Evolutionary conservation across 1,140 invertebrate species (phyloP), one percentile per base, ranked within the genome.

Genomic region (Drosophila miranda): DNA sequence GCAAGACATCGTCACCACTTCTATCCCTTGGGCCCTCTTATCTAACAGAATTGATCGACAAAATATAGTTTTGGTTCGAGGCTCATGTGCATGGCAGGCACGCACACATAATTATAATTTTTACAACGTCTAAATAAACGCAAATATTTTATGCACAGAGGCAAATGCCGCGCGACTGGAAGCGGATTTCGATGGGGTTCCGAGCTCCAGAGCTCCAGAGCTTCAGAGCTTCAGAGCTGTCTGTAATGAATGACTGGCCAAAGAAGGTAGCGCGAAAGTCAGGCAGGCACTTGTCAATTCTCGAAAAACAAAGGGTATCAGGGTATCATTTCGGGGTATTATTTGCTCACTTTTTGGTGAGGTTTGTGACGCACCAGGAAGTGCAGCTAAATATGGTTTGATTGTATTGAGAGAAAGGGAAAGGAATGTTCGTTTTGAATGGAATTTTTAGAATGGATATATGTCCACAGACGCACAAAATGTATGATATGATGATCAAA

Each of bases 101-200:
- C 82, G 82, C 62, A 76, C 75, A 82, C 82, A 81, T 87, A 87
- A 87, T 87, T 87, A 87, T 87, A 87, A 87, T 87, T 88, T 87
- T 87, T 87, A 87, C 82, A 86, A 86, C 82, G 81, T 86, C 81
- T 87, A 86, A 86, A 75, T 81, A 87, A 81, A 78, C 69, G 73
- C 81, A 86, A 81, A 86, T 86, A 70, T 77, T 71, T 70, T 81
- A 84, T 87, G 77, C 81, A 61, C 64, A 74, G 64, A 64, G 72
- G 67, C 80, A 60, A 69, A 42, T 59, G 57, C 45, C 42, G 38
- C 49, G 2, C 28, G 28, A 28, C 26, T 28, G 26, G 26, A 6
- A 26, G 19, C 19, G 5, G 5, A 4, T 23, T 5, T 5, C 23
- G 5, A 26, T 5, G 23, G 23, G 4, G 23, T 26, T 26, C 23